Conservation (phyloP, 2,797 vertebrate genomes). For the Iguana delicatissima region DNA sequence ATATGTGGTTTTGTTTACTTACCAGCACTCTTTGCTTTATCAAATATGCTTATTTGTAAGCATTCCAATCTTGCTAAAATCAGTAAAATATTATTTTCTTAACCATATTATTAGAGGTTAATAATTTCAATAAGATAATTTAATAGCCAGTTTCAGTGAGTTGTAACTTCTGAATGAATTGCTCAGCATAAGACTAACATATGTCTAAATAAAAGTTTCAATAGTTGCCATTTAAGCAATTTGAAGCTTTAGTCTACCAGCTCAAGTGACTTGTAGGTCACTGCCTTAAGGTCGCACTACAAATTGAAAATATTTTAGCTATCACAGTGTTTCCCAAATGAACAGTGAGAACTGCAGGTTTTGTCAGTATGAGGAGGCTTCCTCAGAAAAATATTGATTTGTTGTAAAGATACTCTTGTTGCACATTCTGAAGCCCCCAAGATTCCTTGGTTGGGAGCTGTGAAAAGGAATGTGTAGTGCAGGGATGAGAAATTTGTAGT, state of each 20-base stretch:
- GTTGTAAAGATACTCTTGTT: too few species aligned
- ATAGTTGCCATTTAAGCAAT: not conserved
- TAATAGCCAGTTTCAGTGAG: not conserved
- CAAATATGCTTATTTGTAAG: not conserved
- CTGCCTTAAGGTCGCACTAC: constrained; percentile 4
- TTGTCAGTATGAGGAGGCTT: not conserved
- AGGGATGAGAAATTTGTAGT: not conserved
- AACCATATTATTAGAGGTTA: not conserved
- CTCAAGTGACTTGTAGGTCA: not conserved
- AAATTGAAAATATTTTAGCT: not conserved
- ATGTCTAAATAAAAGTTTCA: not conserved
- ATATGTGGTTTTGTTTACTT: not conserved
- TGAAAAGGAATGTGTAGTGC: not conserved
- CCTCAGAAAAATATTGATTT: not conserved
- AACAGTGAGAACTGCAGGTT: not conserved
- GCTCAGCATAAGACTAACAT: not conserved
- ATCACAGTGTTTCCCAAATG: not conserved
- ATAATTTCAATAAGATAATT: too few species aligned
- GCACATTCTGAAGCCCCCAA: not conserved
- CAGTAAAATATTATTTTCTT: not conserved
- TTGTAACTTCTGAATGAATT: not conserved
- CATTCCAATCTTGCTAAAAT: not conserved
- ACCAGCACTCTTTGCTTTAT: not conserved
- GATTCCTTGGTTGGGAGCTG: not conserved
- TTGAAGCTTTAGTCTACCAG: not conserved